These are phyloP conservation scores for Numenius phaeopus DNA, from an alignment of 2,797 vertebrate genomes.

Conservation along the genomic window DNA sequence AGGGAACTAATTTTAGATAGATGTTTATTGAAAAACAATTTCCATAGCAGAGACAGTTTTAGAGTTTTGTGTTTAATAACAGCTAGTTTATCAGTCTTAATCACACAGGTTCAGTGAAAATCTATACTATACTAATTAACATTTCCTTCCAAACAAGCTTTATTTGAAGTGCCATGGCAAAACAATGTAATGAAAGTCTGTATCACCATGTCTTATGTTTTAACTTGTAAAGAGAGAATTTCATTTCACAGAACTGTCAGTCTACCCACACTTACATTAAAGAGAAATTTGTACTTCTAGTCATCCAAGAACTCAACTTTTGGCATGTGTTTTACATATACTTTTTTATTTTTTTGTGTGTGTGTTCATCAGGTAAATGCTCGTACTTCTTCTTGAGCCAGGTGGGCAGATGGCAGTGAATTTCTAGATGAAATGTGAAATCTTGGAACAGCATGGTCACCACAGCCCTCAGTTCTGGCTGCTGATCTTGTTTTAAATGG, in stretches of 20 bases:
- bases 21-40: not conserved
- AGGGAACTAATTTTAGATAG: not conserved
- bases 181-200: fast-evolving
- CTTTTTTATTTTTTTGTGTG: not conserved
- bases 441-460: not conserved
- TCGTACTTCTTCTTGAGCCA: not conserved
- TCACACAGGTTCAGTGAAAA: not conserved
- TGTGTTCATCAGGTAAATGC: not conserved
- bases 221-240: not conserved
- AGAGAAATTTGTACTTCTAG: not conserved
- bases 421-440: not conserved
- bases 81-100: not conserved
- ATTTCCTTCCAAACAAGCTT: not conserved
- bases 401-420: not conserved
- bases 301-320: not conserved
- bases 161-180: not conserved
- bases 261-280: not conserved
- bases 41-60: not conserved
- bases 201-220: not conserved
- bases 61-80: not conserved
- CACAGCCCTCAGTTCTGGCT: not conserved
- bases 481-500: not conserved
- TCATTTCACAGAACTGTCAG: not conserved
- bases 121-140: not conserved
- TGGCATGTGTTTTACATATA: not conserved